Evolutionary conservation across 2,113 vertebrate species (phyloP).

Genomic region (Bubalus kerabau): DNA sequence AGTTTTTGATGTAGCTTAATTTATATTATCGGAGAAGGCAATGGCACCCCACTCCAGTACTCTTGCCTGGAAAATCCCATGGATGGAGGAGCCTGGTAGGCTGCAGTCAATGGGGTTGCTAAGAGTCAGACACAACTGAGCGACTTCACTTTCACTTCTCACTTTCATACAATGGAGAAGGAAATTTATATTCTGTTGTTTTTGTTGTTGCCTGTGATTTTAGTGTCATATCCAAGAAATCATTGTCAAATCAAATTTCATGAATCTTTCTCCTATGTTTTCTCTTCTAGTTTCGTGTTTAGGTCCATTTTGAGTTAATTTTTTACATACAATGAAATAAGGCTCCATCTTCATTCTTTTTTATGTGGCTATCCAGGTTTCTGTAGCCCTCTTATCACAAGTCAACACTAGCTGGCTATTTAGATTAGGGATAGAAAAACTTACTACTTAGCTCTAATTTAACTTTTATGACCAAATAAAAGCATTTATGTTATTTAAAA

Average conservation of each 20-base stretch:
- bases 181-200: neutral
- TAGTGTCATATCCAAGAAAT: neutral
- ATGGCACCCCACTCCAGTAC: no score
- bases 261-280: neutral
- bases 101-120: no score
- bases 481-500: slow-evolving; percentile 30
- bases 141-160: no score
- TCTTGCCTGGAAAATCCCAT: no score
- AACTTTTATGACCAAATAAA: slow-evolving; percentile 34
- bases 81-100: no score
- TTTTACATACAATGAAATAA: neutral
- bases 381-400: slow-evolving; percentile 42
- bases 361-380: neutral
- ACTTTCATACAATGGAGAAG: no score
- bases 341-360: neutral
- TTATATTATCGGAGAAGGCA: neutral
- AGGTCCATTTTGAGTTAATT: neutral
- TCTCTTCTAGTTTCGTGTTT: neutral
- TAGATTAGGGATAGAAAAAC: slow-evolving; percentile 4
- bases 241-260: neutral
- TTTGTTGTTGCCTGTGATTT: neutral
- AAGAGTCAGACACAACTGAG: no score
- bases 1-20: neutral
- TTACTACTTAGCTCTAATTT: neutral
- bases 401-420: slow-evolving; percentile 55